Evolutionary conservation across 1,140 invertebrate species (phyloP), one percentile per base, ranked within the genome.

Genomic region (Bacillus rossius): DNA sequence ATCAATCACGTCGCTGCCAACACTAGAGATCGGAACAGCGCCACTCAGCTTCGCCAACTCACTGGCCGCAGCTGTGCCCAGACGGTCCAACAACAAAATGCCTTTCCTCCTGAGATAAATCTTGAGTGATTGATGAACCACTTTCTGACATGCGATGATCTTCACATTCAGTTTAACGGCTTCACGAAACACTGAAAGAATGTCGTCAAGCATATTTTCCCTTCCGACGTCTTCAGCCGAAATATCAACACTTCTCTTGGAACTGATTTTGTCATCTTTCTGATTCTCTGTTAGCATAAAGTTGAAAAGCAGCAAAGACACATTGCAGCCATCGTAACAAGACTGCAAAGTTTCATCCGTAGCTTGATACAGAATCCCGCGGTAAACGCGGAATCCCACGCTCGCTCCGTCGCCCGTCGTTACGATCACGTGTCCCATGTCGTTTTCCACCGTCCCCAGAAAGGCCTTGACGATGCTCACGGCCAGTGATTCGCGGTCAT

Each of bases 131-230:
- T 26, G 16, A 40, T 57, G 55, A 0, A 57, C 55, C 25, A 57
- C 45, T 37, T 57, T 57, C 43, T 57, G 55, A 40, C 55, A 57
- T 23, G 43, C 55, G 4, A 57, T 23, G n/a, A 57, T 49, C 17
- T 41, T 29, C 38, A 57, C 25, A 37, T 23, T n/a, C 13, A 57
- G 13, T 20, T 19, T 22, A 34, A 34, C 10, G 10, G 29, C 29
- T 34, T 34, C 29, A 7, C 10, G 4, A 7, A 34, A 34, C 29
- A 34, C 29, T 34, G 10, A 34, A 34, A 34, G 10, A 34, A 34
- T 34, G 4, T 34, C 10, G 10, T 34, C 10, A 20, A 37, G 43
- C 34, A 43, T 38, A 13, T 2, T 26, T 23, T 42, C 34, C 51
- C 17, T 14, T 42, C 26, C 16, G 37, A 45, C 16, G 3, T 41